Conservation (phyloP, 1,140 invertebrate genomes). For the Cydia pomonella region DNA sequence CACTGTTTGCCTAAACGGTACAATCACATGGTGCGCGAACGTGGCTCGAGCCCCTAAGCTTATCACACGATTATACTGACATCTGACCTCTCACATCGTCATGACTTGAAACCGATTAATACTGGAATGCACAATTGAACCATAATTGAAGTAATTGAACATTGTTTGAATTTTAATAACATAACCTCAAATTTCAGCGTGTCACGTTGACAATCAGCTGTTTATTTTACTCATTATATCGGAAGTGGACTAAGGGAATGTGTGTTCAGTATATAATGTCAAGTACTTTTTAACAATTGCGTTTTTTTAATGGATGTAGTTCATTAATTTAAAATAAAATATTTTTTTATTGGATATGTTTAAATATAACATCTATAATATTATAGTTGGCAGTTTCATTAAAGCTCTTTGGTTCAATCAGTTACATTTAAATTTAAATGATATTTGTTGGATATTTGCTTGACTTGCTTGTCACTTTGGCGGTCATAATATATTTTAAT, state of each 20-base stretch:
- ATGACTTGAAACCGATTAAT: constrained; percentile 42
- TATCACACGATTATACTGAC: constrained; percentile 53
- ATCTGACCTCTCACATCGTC: constrained; percentile 55
- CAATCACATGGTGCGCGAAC: constrained; percentile 7
- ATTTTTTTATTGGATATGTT: not conserved
- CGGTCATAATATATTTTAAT: too few relatives aligned
- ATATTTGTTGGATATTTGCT: too few relatives aligned
- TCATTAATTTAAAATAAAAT: too few relatives aligned
- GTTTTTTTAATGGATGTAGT: too few relatives aligned
- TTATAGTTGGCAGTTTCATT: constrained; percentile 40
- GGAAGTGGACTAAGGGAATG: not conserved
- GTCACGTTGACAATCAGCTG: constrained; percentile 26
- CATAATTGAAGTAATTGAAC: too few relatives aligned
- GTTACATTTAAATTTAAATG: too few relatives aligned
- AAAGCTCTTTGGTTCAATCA: constrained; percentile 4
- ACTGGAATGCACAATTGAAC: constrained; percentile 37
- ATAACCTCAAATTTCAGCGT: constrained; percentile 44
- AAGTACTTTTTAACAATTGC: too few relatives aligned
- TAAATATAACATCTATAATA: too few relatives aligned
- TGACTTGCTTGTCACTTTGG: too few relatives aligned
- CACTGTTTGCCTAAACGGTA: not conserved
- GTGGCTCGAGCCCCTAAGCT: constrained; percentile 16
- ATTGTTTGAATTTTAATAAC: constrained; percentile 38
- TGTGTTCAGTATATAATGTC: not conserved
- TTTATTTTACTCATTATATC: constrained; percentile 18